phyloP scores from a whole-genome alignment of 2,113 vertebrate species.

The Mormoops blainvillei region DNA sequence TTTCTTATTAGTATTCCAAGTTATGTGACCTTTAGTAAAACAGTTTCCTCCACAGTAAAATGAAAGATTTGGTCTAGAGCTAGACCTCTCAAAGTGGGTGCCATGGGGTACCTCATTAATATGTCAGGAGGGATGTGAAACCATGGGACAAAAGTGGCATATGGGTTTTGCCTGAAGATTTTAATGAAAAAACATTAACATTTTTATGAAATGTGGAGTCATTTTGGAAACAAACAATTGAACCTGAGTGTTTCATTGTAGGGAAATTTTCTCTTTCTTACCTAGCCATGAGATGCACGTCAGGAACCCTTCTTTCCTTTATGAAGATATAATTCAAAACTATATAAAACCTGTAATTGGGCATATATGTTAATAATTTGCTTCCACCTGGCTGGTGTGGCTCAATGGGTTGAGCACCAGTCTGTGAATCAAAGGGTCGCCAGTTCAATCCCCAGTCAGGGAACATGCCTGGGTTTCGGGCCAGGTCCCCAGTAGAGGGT shows the following conservation, averaged over 20 bases:
- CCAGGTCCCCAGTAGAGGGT: too few relatives aligned
- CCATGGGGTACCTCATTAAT: not conserved
- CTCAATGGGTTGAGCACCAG: too few relatives aligned
- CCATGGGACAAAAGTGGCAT: not conserved
- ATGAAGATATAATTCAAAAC: not conserved
- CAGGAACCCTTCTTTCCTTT: not conserved
- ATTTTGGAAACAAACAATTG: not conserved
- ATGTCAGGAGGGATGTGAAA: not conserved
- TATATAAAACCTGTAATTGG: not conserved
- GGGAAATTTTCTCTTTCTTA: not conserved
- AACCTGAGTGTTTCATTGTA: not conserved
- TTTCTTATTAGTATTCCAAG: not conserved
- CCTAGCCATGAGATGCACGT: not conserved
- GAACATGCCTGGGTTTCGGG: too few relatives aligned
- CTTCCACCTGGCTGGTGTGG: too few relatives aligned
- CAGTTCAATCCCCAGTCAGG: too few relatives aligned
- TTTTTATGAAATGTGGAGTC: not conserved
- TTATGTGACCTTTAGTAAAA: not conserved
- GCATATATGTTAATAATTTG: not conserved
- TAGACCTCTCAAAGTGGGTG: not conserved
- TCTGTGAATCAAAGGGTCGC: too few relatives aligned
- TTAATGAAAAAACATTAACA: not conserved
- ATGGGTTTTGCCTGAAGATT: not conserved
- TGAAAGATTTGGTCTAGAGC: not conserved
- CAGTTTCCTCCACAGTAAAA: not conserved